A percentile compares a stretch with the other conserved stretches of the same genome.
Evolutionary conservation across 1,140 invertebrate species (phyloP).

Genomic region (Ceratina calcarata): DNA sequence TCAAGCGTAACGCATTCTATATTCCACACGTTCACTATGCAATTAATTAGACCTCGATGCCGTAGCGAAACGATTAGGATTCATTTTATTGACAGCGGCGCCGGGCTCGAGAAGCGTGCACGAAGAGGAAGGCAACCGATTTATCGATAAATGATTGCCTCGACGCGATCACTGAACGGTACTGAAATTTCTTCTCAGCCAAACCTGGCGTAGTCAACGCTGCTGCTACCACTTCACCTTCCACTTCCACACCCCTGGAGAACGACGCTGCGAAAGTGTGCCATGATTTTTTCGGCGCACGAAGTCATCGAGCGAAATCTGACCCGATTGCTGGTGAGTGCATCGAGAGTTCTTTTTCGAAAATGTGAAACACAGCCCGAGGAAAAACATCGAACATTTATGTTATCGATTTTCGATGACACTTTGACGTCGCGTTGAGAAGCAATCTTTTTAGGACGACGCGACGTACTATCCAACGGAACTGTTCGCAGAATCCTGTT

Average conservation of each 20-base stretch:
- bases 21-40: background rate
- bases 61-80: background rate
- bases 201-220: background rate
- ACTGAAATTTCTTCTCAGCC: background rate
- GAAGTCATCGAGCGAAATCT: background rate
- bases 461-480: too few species aligned
- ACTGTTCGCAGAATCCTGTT: too few species aligned
- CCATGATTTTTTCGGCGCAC: background rate
- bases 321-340: background rate
- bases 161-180: too few species aligned
- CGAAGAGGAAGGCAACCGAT: background rate
- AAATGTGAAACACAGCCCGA: background rate
- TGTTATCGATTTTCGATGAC: slow-evolving; percentile 41
- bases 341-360: slow-evolving; percentile 7
- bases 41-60: background rate
- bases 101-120: background rate
- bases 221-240: background rate
- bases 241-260: background rate
- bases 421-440: background rate
- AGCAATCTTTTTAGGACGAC: too few species aligned
- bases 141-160: too few species aligned
- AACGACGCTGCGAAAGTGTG: background rate
- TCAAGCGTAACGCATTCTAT: background rate
- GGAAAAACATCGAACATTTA: background rate
- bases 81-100: background rate